phyloP scores from a whole-genome alignment of 2,888 invertebrate genomes.

The Amphipoea oculea region DNA sequence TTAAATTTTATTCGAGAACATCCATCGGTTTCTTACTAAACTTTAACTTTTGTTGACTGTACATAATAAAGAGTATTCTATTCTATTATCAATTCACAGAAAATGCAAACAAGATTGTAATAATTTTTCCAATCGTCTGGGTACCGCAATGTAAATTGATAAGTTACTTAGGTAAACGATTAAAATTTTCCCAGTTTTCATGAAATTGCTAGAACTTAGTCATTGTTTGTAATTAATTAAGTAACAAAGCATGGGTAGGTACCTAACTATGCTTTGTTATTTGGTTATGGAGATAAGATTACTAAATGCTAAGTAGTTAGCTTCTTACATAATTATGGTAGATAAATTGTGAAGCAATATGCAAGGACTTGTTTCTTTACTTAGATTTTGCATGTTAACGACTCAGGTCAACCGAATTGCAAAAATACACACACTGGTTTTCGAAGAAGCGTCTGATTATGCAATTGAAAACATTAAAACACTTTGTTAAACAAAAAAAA shows the following conservation, averaged over 20 bases:
- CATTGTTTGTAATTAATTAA: neutral
- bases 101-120: neutral
- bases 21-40: too few relatives aligned
- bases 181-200: neutral
- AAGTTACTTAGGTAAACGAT: neutral
- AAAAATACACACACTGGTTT: neutral
- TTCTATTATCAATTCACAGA: neutral
- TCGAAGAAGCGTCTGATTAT: neutral
- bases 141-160: neutral
- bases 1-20: too few relatives aligned
- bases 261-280: neutral
- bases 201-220: neutral
- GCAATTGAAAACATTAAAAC: neutral
- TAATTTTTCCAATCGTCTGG: neutral
- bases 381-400: conserved; percentile 28
- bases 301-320: neutral
- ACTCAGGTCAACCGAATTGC: conserved; percentile 11
- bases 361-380: conserved; percentile 32
- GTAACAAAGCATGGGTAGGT: too few relatives aligned
- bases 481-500: neutral
- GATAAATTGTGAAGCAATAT: neutral
- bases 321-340: neutral
- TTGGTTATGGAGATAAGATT: neutral
- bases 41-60: too few relatives aligned
- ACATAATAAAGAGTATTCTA: neutral